Conservation (phyloP, 23 tunicate species). For the Halocynthia aurantium region DNA sequence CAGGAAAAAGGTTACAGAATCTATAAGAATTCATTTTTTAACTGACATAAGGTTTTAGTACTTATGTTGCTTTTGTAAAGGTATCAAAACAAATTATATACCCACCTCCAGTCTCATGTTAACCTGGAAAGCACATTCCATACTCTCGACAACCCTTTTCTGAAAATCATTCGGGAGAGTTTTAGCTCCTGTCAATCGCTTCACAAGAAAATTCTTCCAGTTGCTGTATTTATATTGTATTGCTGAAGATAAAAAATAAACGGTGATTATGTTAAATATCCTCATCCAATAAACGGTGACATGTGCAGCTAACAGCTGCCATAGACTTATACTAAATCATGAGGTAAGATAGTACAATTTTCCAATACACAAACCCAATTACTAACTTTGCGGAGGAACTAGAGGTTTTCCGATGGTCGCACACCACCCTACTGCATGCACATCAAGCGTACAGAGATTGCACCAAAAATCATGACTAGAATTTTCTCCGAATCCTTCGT, state of each 20-base stretch:
- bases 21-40: too few relatives aligned
- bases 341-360: neutral
- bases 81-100: too few relatives aligned
- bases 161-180: conserved; percentile 84
- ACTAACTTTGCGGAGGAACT: conserved; percentile 72
- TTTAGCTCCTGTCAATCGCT: conserved; percentile 71
- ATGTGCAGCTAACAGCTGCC: too few relatives aligned
- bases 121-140: conserved; percentile 41
- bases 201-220: conserved; percentile 79
- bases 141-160: conserved; percentile 52
- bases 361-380: neutral
- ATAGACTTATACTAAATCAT: too few relatives aligned
- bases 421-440: conserved; percentile 96
- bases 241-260: conserved; percentile 21
- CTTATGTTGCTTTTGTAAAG: too few relatives aligned
- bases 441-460: conserved; percentile 76
- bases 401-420: conserved; percentile 93
- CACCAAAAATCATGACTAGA: conserved; percentile 79
- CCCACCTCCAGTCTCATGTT: conserved; percentile 73
- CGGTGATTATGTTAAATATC: too few relatives aligned
- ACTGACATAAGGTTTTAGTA: too few relatives aligned
- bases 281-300: too few relatives aligned
- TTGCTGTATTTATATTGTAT: conserved; percentile 80
- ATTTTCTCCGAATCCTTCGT: conserved; percentile 67
- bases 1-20: too few relatives aligned